Evolutionary conservation across 1,140 invertebrate genomes (phyloP), one percentile per base, ranked within the genome.

Genomic region (Danaus melanippus): DNA sequence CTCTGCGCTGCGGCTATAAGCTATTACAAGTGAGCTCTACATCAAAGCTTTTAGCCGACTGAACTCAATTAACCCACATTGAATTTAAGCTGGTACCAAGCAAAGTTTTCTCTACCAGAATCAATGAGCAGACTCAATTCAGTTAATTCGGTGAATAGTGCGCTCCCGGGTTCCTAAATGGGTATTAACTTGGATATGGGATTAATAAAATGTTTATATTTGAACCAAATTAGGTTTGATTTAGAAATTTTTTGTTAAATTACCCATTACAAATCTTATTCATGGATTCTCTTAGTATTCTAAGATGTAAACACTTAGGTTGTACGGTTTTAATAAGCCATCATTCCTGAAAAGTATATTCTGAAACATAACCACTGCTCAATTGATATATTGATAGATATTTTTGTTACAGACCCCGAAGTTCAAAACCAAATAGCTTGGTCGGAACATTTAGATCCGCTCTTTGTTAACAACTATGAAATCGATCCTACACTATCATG

Each of bases 391-490:
- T 6, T 1, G 3, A 12, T 42, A 47, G 12, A 50, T 42, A 12
- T 12, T 60, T 67, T 66, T 58, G 12, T 53, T 48, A 41, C 79
- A 95, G 95, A 94, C 76, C 71, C 88, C 10, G 92, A 95, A 66
- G 92, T 97, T 10, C 89, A 94, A 57, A 93, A 95, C 74, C 94
- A 94, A 17, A 93, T 98, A 70, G 92, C 95, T 72, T 98, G 97
- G 97, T 97, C 96, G 42, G 93, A 95, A 61, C 92, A 93, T 64
- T 89, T 99, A 69, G 96, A 98, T 87, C 91, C 93, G 42, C 89
- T 96, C 50, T 99, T 98, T 85, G 91, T 93, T 60, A 94, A 95
- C 77, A 98, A 99, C 88, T 95, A 96, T 70, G 93, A 97, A 76
- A 92, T 93, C 68, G 96, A 98, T 89, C 93, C 95, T 0, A 92